Base-by-base conservation (phyloP, 2,888 invertebrate genomes). In the Eudemis profundana region DNA sequence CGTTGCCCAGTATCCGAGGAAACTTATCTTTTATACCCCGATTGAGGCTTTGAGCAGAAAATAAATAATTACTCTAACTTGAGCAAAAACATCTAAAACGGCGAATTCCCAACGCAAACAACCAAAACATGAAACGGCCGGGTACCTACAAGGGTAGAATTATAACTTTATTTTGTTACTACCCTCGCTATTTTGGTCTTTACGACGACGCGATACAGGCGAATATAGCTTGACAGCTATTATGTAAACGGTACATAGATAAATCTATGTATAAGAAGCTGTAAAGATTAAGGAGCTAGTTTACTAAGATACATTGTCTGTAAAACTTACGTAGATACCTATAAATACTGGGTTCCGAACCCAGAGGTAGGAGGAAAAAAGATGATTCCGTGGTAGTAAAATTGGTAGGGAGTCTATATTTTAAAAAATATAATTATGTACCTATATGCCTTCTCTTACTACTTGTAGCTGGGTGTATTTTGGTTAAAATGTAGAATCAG, bases 101-200 rank as follows among this genome's bases (percentile, higher is more conserved):
- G 38, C 36, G 56, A 42, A 50, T 42, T 51, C 57, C 36, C 50
- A 21, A 7, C 33, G 59, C 46, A 36, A 56, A 62, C 67, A 53
- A 7, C 38, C 36, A 56, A 66, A 66, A 56, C 66, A 66, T 17
- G 49, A 57, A 66, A 49, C 54, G 33, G 53, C 49, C 17, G 57
- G 54, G 57, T 54, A 59, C n/a, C n/a, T n/a, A 47, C 21, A 50
- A 17, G 12, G 50, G 49, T 68, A 68, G 70, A 70, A 61, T 72
- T 72, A 72, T 68, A 69, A 69, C 67, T 69, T 70, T 71, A 68
- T 70, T 72, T 69, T 71, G 36, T 56, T 46, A 23, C 38, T 38
- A 44, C 27, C 40, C 42, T 19, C 8, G 12, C 27, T 44, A 54
- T 53, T 38, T 42, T 14, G 19, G 12, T 14, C 51, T 47, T 53